Evolutionary conservation across 2,888 invertebrate genomes (phyloP), one percentile per base, ranked within the genome.

Genomic region (Tinea semifulvella): DNA sequence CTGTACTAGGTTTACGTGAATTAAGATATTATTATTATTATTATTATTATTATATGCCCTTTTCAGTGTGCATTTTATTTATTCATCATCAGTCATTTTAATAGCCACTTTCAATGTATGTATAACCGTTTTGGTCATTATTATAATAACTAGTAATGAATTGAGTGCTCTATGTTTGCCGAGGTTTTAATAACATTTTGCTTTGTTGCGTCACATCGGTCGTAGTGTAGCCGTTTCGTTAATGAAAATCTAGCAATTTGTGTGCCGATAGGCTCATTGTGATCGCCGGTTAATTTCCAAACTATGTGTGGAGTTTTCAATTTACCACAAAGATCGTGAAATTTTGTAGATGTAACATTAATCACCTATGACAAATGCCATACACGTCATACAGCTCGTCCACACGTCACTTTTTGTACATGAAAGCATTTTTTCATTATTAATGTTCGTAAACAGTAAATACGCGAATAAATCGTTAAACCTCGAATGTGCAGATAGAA

Each of bases 161-260:
- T 18, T 11, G 16, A 36, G 36, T 36, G 36, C 25, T 22, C 8
- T 36, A 18, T 18, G 36, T 36, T 36, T 36, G 36, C 16, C 16
- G 36, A 4, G 36, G 14, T 14, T 18, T 36, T 18, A 36, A 36
- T 36, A 36, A 18, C 36, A 16, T 36, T 36, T 18, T 18, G 36
- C 36, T 36, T 36, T 36, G 36, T 17, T 18, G 16, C 35, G 6
- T 27, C 27, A 27, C 14, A 31, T 31, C 17, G 16, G 36, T 31
- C 3, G 36, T 36, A 36, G 16, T 36, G 36, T 36, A 10, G 17
- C 19, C 13, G 40, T 40, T 22, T 19, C 17, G n/a, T 22, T 40
- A 40, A 40, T 40, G 40, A 40, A 40, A 40, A 40, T 40, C 22
- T 22, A 3, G 14, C 40, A 40, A 40, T 40, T 40, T 40, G 40